Percentiles rank a stretch among this genome's conserved stretches.
Evolutionary conservation across 1,140 invertebrate species (phyloP).

Genomic region (Drosophila suzukii): DNA sequence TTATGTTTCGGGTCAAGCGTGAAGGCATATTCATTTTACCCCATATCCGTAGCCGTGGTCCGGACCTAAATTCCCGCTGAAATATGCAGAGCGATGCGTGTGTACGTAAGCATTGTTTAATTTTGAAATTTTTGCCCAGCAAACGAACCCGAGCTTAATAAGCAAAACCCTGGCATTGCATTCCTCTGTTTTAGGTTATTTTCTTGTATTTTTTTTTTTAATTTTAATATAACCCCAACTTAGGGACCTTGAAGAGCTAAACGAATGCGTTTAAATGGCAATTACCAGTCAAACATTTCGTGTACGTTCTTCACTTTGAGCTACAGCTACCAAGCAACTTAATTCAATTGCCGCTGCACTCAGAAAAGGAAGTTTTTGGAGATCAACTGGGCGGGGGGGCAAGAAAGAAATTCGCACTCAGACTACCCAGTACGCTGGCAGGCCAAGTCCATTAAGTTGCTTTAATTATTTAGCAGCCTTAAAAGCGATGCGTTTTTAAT

Average conservation of each 20-base stretch:
- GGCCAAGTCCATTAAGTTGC: slow-evolving; percentile 74
- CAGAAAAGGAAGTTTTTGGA: slow-evolving; percentile 61
- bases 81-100: slow-evolving; percentile 68
- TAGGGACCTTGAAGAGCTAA: slow-evolving; percentile 21
- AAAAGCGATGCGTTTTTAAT: slow-evolving; percentile 74
- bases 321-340: slow-evolving; percentile 36
- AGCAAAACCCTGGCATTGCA: slow-evolving; percentile 33
- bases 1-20: slow-evolving; percentile 75
- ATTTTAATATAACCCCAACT: too few relatives aligned
- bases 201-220: not conserved
- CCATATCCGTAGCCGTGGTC: slow-evolving; percentile 20
- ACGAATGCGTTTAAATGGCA: slow-evolving; percentile 50
- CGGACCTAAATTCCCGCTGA: slow-evolving; percentile 58
- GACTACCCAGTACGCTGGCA: slow-evolving; percentile 10
- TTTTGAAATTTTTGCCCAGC: slow-evolving; percentile 45
- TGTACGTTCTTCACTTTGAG: slow-evolving; percentile 68
- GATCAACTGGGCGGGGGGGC: slow-evolving; percentile 15
- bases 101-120: slow-evolving; percentile 44
- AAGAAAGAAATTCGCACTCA: slow-evolving; percentile 7
- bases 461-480: slow-evolving; percentile 80
- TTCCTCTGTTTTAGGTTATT: slow-evolving; percentile 11
- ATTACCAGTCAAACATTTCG: slow-evolving; percentile 69
- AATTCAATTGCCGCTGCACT: slow-evolving; percentile 79
- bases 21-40: slow-evolving; percentile 71
- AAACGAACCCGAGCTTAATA: slow-evolving; percentile 20